Base-by-base conservation (phyloP, 2,888 invertebrate species). In the Aquatica leii region DNA sequence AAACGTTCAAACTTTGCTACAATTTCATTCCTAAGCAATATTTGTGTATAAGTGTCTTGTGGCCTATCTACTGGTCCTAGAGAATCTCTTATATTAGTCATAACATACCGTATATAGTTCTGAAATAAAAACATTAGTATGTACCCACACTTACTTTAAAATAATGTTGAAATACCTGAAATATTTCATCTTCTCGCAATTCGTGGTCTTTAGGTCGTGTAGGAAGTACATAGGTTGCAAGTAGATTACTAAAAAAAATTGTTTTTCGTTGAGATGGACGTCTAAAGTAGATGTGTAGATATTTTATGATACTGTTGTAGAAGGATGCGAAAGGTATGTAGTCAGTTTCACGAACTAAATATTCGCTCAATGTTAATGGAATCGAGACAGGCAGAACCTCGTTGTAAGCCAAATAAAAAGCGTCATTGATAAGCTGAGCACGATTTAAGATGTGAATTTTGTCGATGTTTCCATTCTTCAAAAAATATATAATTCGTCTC, bases 391-490 rank as follows among this genome's bases (percentile, higher is more conserved):
- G 83, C 61, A 89, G 77, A 35, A 85, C 80, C 34, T 86, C 87
- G 55, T 87, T 85, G 58, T 86, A 81, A 1, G 89, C 90, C 56
- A 90, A 79, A 68, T 86, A 87, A 65, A 89, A 85, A 1, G 89
- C 82, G 77, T 96, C 95, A 71, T 93, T 91, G 0, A 95, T 80
- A 3, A 90, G 74, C 62, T 93, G 91, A 0, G 92, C 93, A 41
- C 94, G 85, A 79, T 92, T 93, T 6, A 89, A 73, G 0, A 85
- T 76, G 62, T 87, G 84, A 56, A 92, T 89, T 0, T 70, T 73
- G 0, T 52, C 35, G 51, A 83, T 82, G 55, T 84, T 80, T 1
- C 85, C 78, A 0, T 65, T 71, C 11, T 76, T 74, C 49, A 90
- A 75, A 2, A 82, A 85, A 0, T 73, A 69, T 0, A 82, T 80